Base-by-base conservation (phyloP, 2,888 invertebrate species). In the Baccha elongata region DNA sequence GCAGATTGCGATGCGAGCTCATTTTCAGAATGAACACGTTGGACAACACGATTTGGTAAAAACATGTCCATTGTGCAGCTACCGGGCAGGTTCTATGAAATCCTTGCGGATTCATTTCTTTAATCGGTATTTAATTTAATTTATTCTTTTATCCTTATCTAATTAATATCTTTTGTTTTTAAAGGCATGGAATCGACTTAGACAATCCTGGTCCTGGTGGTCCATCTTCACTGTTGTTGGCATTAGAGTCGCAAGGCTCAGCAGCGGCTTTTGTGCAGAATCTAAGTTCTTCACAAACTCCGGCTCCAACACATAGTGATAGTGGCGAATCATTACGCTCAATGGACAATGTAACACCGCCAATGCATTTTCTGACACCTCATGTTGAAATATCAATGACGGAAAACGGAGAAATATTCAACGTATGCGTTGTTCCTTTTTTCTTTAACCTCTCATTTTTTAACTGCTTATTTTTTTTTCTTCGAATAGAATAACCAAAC, bases 301-400 rank as follows among this genome's bases (percentile, higher is more conserved):
- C 93, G 92, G 62, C 92, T 91, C 94, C 95, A n/a, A 95, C 94
- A 23, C 94, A 95, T 87, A 96, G 96, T 40, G 96, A 96, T 88
- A 96, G 96, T 85, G 96, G 96, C 0, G 96, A 96, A 87, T 96
- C 96, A 85, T 94, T 95, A 64, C 92, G 96, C 71, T 96, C 96
- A 0, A 94, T 94, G n/a, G 96, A 96, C 88, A 96, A 96, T 87
- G 95, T 95, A 7, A 96, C 96, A 50, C 96, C 96, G 10, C 96
- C 96, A 0, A 96, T 96, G 96, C 96, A 97, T 90, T 97, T 97
- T 89, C 92, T 97, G 42, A 96, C 97, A 37, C 97, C 97, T 5
- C 97, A 97, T 86, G 96, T 97, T 35, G 97, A 97, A 92, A 97
- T 97, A 89, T 96, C 96, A 42, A 96, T 96, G 94, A 95, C 96